Base-by-base conservation (phyloP, 92 coral and sea anemone genomes). In the Palythoa caribaeorum region DNA sequence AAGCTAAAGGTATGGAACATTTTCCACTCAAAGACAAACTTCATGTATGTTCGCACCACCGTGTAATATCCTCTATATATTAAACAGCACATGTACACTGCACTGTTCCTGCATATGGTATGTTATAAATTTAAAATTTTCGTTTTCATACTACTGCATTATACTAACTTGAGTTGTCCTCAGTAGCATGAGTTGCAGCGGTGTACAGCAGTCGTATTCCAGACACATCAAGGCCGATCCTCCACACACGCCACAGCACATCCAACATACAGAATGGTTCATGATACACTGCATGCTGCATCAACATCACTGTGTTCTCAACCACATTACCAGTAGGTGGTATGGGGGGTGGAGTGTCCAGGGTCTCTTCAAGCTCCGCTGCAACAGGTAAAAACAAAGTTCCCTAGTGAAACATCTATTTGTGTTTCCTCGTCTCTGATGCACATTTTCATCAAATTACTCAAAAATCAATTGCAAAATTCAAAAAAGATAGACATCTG, bases 221-320 rank as follows among this genome's bases (percentile, higher is more conserved):
- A 57, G 95, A 96, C 44, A 95, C 71, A 75, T 95, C 98, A 66
- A 96, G 65, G 36, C 98, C 98, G 44, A 88, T 92, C 14, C 85
- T 80, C 86, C 94, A 95, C 21, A 92, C 95, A 47, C 98, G 98
- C 53, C 78, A 84, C 88, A 97, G 80, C 78, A 97, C 92, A 83
- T 97, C 99, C 38, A 94, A 78, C 89, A 94, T 91, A 90, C 98
- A 97, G 73, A 86, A 90, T 2, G 98, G 99, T 44, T 88, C 94
- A 73, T 91, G 98, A 66, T 88, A 94, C 38, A 83, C 93, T n/a
- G 85, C 90, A 73, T 87, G 83, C 90, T 92, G 96, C 54, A 92
- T 68, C 75, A 95, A 75, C 96, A 91, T 92, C 69, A 95, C 59
- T 9, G 97, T 95, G 90, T 92, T 97, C 28, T 94, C 90, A 28